phyloP scores from a whole-genome alignment of 1,140 invertebrate genomes.

The Apis cerana region DNA sequence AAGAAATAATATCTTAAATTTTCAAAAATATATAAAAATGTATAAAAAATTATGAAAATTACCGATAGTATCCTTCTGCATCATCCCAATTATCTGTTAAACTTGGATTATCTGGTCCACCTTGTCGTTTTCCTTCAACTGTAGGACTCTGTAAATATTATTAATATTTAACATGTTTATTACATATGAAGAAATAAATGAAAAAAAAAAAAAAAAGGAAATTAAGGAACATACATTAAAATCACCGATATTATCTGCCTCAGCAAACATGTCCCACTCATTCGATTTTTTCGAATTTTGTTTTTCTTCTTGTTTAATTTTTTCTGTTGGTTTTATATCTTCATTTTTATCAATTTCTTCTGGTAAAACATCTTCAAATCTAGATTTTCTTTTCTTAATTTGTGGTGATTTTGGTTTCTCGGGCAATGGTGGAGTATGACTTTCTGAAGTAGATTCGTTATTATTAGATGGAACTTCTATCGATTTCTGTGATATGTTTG shows the following conservation, averaged over 20 bases:
- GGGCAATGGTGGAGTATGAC: constrained; percentile 78
- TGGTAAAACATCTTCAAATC: constrained; percentile 71
- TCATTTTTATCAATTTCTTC: constrained; percentile 66
- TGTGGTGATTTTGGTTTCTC: constrained; percentile 70
- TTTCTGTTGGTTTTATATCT: constrained; percentile 66
- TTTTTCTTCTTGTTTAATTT: constrained; percentile 75
- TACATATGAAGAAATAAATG: not conserved
- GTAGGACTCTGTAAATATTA: constrained; percentile 87
- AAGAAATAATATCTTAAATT: not conserved
- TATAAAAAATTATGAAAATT: not conserved
- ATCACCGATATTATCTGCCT: constrained; percentile 92
- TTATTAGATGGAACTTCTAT: constrained; percentile 73
- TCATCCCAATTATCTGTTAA: constrained; percentile 99
- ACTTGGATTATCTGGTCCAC: constrained; percentile 92
- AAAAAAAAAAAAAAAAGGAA: constrained; percentile 27
- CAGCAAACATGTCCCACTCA: constrained; percentile 94
- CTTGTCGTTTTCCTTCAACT: constrained; percentile 85
- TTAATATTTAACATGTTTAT: not conserved
- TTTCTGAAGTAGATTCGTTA: constrained; percentile 76
- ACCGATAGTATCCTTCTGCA: constrained; percentile 96
- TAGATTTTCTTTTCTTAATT: constrained; percentile 75
- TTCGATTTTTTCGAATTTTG: constrained; percentile 80
- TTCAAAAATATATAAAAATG: not conserved
- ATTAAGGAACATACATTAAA: constrained; percentile 90
- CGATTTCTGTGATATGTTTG: constrained; percentile 71